Percentiles rank a stretch among this genome's conserved stretches.
Evolutionary conservation across 1,140 invertebrate genomes (phyloP).

Genomic region (Diachasmimorpha longicaudata): DNA sequence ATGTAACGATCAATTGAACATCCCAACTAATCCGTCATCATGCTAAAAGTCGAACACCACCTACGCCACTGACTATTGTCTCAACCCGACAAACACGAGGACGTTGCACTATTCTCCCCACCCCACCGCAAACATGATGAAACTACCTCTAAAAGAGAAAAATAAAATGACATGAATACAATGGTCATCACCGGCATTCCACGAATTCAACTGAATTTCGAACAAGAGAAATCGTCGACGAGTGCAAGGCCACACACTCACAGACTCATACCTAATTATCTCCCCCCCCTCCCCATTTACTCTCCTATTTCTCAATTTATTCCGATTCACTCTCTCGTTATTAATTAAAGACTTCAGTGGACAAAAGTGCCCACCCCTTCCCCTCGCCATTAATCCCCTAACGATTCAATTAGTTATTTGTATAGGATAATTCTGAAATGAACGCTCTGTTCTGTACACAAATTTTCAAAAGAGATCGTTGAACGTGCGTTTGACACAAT

Average conservation of each 20-base stretch:
- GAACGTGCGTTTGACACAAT: slow-evolving; percentile 6
- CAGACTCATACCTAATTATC: not conserved
- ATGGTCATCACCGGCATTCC: slow-evolving; percentile 24
- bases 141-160: not conserved
- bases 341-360: slow-evolving; percentile 7
- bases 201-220: slow-evolving; percentile 22
- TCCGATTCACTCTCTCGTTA: slow-evolving; percentile 27
- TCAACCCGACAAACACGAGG: slow-evolving; percentile 21
- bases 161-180: slow-evolving; percentile 9
- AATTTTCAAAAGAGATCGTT: not conserved
- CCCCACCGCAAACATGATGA: not conserved
- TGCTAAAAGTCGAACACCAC: slow-evolving; percentile 28
- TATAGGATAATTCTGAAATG: not conserved
- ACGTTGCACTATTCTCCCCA: slow-evolving; percentile 28
- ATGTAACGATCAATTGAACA: not conserved
- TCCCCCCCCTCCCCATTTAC: too few relatives aligned
- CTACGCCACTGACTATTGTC: slow-evolving; percentile 37
- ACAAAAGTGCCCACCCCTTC: too few relatives aligned
- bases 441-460: not conserved
- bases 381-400: not conserved
- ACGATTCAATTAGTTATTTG: not conserved
- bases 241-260: not conserved
- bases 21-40: not conserved
- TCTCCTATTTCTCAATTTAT: slow-evolving; percentile 24
- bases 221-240: slow-evolving; percentile 24